Evolutionary conservation across 37 sponge, comb jelly and placozoan species (phyloP).

Genomic region (Geodia barretti): DNA sequence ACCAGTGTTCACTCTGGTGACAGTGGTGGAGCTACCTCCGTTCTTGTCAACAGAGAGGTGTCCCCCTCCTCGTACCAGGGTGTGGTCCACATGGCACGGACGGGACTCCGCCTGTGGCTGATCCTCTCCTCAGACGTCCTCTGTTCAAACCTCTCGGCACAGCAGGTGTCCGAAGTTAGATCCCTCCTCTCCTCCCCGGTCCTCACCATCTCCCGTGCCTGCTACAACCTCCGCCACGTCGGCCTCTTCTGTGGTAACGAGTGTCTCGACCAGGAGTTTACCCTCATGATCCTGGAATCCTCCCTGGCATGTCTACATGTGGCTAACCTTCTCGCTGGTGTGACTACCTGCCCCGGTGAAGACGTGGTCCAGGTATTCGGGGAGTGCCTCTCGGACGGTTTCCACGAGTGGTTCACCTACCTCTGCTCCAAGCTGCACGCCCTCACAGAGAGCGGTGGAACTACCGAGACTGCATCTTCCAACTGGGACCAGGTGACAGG

Average conservation of each 20-base stretch:
- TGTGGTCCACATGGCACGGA: slow-evolving; percentile 37
- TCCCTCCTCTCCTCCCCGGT: slow-evolving; percentile 38
- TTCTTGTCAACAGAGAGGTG: neutral
- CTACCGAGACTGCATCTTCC: neutral
- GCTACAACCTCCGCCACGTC: slow-evolving; percentile 45
- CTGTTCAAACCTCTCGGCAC: slow-evolving; percentile 18
- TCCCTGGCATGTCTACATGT: slow-evolving; percentile 22
- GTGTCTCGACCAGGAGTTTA: slow-evolving; percentile 50
- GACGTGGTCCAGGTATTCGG: slow-evolving; percentile 11
- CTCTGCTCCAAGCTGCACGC: slow-evolving; percentile 68
- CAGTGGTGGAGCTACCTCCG: neutral
- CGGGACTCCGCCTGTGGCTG: slow-evolving; percentile 50
- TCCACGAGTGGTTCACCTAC: slow-evolving; percentile 68
- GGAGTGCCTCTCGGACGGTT: slow-evolving; percentile 34
- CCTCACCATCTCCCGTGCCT: slow-evolving; percentile 27
- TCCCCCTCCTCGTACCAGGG: slow-evolving; percentile 11
- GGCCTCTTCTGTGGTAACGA: slow-evolving; percentile 33
- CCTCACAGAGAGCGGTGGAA: neutral
- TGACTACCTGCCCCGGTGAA: neutral
- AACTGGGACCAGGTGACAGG: slow-evolving; percentile 33
- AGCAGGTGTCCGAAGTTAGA: slow-evolving; percentile 29
- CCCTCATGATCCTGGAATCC: slow-evolving; percentile 55
- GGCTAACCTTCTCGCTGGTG: slow-evolving; percentile 2
- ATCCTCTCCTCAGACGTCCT: slow-evolving; percentile 7
- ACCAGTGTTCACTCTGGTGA: neutral